Percentiles rank a stretch among this genome's conserved stretches.
phyloP scores from a whole-genome alignment of 2,888 invertebrate genomes.

The Rotaria socialis region DNA sequence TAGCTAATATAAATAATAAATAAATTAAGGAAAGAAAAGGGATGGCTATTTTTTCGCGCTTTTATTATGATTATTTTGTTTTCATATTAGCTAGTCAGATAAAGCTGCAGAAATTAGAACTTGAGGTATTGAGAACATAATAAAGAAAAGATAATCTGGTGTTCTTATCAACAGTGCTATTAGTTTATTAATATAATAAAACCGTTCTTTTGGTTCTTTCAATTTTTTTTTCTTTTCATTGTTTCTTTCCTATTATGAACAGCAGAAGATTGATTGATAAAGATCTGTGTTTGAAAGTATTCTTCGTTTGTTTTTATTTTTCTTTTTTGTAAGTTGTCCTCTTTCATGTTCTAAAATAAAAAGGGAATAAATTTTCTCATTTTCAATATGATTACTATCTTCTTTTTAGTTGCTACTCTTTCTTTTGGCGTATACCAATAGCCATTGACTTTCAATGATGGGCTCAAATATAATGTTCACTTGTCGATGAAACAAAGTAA shows the following conservation, averaged over 20 bases:
- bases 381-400: not conserved
- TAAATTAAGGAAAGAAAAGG: not conserved
- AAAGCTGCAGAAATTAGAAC: not conserved
- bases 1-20: not conserved
- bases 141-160: not conserved
- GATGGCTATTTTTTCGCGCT: not conserved
- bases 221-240: not conserved
- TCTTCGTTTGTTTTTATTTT: not conserved
- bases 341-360: not conserved
- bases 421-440: not conserved
- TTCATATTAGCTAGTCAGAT: constrained; percentile 16
- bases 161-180: constrained; percentile 4
- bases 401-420: not conserved
- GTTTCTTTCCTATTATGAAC: not conserved
- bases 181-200: not conserved
- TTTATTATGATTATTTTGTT: not conserved
- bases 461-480: not conserved
- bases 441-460: not conserved
- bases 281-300: not conserved
- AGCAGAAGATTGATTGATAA: not conserved
- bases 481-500: not conserved
- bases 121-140: not conserved
- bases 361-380: not conserved
- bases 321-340: not conserved
- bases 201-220: not conserved